Base-by-base conservation (phyloP, 2,888 invertebrate species). In the Sceliomorpha sp. region DNA sequence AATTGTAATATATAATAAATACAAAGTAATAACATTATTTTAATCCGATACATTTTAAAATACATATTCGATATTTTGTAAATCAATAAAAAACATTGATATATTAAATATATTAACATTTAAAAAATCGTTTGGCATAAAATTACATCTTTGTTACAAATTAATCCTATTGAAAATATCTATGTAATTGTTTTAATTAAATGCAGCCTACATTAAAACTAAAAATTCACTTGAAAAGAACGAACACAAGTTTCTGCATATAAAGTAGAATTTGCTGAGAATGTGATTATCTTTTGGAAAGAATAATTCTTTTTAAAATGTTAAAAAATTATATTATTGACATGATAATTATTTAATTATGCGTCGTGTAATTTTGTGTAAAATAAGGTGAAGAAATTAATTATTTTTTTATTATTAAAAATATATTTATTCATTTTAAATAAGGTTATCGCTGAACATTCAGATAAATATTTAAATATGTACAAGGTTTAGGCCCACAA, bases 241-340 rank as follows among this genome's bases (percentile, higher is more conserved):
- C 8, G 8, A 29, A 29, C 2, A 6, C 2, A 29, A 29, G 29
- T 29, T 29, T 29, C 29, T 29, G 8, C 29, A 29, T 29, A 29
- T 4, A 29, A 29, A 29, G 29, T 29, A 29, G 29, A 29, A 29
- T 29, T 29, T 29, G 29, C 29, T 29, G 29, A 29, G 29, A 29
- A 29, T 29, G 8, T 29, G 29, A 29, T 29, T 29, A 1, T 29
- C 8, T 29, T 29, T 29, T 29, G 8, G 8, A 29, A 29, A 29
- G 7, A 4, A 29, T 29, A 29, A 29, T 29, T 26, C 26, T 26
- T 26, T 29, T 29, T 29, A 9, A 29, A 29, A 29, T 29, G 4
- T 29, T 29, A 29, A 29, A 29, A 29, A 29, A 29, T 29, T 29
- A 29, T 29, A 29, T 29, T 29, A 29, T 29, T 29, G 29, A 29